A percentile compares a stretch with the other conserved stretches of the same genome.
These are phyloP conservation scores for Loxodonta africana DNA, from an alignment of 2,113 vertebrate genomes.

Conservation along the genomic window DNA sequence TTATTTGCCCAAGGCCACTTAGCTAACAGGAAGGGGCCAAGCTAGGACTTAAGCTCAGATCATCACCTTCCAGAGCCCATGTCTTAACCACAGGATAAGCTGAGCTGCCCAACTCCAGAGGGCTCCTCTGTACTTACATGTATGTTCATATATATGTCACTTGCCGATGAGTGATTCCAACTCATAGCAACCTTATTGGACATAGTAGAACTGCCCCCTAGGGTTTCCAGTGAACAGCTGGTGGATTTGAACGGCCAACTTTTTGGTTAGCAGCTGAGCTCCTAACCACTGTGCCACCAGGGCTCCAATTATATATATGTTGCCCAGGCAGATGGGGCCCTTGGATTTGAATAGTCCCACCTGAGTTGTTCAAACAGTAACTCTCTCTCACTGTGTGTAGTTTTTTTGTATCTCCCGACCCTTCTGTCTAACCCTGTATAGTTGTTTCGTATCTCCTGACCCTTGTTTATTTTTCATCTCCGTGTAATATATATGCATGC, in stretches of 20 bases:
- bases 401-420: background rate
- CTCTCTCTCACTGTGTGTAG: background rate
- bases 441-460: background rate
- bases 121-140: background rate
- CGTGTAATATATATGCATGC: no score
- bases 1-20: background rate
- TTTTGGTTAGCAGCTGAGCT: no score
- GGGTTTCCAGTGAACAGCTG: no score
- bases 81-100: background rate
- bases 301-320: no score
- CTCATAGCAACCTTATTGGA: no score
- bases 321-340: background rate
- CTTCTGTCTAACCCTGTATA: background rate
- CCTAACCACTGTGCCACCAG: no score
- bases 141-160: background rate
- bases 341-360: background rate
- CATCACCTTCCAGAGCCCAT: background rate
- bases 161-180: background rate
- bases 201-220: no score
- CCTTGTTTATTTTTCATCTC: background rate
- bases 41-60: background rate
- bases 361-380: background rate
- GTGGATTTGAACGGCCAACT: no score
- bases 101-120: background rate
- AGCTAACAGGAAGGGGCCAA: background rate